phyloP scores from a whole-genome alignment of 2,113 vertebrate species.

The Gymnogyps californianus region DNA sequence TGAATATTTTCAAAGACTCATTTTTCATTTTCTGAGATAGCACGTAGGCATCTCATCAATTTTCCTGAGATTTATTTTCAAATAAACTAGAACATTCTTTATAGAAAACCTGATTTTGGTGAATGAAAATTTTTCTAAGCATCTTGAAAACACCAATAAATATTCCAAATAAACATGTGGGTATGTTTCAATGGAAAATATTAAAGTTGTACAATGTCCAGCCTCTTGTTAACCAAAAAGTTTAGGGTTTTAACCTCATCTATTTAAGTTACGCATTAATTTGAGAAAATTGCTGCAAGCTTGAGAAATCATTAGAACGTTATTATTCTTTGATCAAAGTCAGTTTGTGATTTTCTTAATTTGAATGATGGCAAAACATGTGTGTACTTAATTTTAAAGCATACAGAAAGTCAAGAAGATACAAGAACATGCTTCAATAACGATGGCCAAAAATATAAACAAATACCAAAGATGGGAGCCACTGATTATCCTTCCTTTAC shows the following conservation, averaged over 20 bases:
- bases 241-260: background rate
- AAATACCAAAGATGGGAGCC: background rate
- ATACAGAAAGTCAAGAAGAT: background rate
- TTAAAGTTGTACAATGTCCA: background rate
- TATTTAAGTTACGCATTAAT: background rate
- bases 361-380: background rate
- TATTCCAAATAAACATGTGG: background rate
- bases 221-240: background rate
- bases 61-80: background rate
- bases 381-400: background rate
- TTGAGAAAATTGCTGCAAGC: background rate
- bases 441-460: background rate
- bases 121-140: background rate
- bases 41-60: background rate
- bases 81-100: background rate
- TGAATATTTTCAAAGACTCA: background rate
- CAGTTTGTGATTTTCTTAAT: background rate
- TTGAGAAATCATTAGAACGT: background rate
- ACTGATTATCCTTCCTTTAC: background rate
- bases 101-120: background rate
- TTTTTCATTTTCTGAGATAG: background rate
- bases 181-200: background rate
- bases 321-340: background rate
- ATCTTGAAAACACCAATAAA: background rate
- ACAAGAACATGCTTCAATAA: background rate